Conservation (phyloP, 2,113 vertebrate genomes). For the Lasiurus cinereus region DNA sequence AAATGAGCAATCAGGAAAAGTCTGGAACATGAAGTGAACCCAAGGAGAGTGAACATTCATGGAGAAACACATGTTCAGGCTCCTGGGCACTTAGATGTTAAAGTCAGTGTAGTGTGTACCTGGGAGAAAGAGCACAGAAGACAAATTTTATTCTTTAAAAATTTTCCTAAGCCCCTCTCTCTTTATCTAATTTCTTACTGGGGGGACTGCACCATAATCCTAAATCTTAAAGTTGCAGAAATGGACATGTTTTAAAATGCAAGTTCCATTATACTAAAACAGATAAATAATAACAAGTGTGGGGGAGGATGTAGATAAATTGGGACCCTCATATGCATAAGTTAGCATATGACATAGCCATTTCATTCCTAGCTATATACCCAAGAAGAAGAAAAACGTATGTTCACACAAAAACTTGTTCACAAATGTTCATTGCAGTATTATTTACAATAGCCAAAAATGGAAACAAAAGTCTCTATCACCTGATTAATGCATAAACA, state of each 20-base stretch:
- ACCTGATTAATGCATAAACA: background rate
- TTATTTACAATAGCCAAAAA: background rate
- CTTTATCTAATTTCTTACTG: background rate
- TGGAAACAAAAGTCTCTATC: background rate
- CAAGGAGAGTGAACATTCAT: background rate
- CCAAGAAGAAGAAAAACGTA: background rate
- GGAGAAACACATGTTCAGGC: background rate
- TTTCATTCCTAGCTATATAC: background rate
- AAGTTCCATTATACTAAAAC: background rate
- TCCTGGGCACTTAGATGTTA: background rate
- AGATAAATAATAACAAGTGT: background rate
- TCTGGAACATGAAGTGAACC: background rate
- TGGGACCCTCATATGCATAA: background rate
- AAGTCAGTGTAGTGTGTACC: no score
- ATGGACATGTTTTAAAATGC: constrained; percentile 2
- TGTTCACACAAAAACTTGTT: background rate
- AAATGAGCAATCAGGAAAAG: background rate
- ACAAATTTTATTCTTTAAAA: background rate
- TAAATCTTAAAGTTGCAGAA: constrained; percentile 2
- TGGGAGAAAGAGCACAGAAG: background rate
- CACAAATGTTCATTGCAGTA: background rate
- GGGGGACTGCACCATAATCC: background rate
- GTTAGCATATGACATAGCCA: background rate
- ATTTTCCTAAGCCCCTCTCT: background rate
- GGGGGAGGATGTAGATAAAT: background rate